phyloP scores from a whole-genome alignment of 1,140 invertebrate genomes.

The Drosophila jambulina region DNA sequence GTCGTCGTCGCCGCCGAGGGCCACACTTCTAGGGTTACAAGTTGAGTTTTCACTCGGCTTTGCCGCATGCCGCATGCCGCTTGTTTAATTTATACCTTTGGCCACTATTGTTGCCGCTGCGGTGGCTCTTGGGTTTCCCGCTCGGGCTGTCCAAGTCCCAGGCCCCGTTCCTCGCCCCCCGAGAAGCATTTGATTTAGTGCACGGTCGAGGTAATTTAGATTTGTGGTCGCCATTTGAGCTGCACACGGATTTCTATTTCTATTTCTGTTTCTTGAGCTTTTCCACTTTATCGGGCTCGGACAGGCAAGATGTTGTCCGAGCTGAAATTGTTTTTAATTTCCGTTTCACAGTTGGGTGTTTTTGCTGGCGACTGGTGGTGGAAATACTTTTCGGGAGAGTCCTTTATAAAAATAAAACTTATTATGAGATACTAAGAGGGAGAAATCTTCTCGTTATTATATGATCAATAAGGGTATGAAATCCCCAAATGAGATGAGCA shows the following conservation, averaged over 20 bases:
- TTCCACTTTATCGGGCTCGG: conserved; percentile 20
- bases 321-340: conserved; percentile 76
- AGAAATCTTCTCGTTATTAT: background rate
- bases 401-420: background rate
- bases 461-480: background rate
- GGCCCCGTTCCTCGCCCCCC: background rate
- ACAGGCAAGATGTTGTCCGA: conserved; percentile 27
- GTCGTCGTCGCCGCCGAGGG: conserved; percentile 46
- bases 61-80: conserved; percentile 58
- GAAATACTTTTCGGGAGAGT: background rate
- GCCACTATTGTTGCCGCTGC: conserved; percentile 57
- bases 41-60: conserved; percentile 67
- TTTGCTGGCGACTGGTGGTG: background rate
- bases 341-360: conserved; percentile 49
- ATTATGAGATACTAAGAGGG: background rate
- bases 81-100: conserved; percentile 75
- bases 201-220: conserved; percentile 75
- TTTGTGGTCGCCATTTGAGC: conserved; percentile 71
- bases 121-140: conserved; percentile 74
- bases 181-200: conserved; percentile 72
- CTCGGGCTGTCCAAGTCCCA: conserved; percentile 43
- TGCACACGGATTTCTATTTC: conserved; percentile 39
- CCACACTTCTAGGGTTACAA: conserved; percentile 81
- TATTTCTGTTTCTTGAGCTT: conserved; percentile 11
- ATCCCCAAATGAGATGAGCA: background rate